phyloP scores from a whole-genome alignment of 2,888 invertebrate species.

The Amphimallon solstitiale region DNA sequence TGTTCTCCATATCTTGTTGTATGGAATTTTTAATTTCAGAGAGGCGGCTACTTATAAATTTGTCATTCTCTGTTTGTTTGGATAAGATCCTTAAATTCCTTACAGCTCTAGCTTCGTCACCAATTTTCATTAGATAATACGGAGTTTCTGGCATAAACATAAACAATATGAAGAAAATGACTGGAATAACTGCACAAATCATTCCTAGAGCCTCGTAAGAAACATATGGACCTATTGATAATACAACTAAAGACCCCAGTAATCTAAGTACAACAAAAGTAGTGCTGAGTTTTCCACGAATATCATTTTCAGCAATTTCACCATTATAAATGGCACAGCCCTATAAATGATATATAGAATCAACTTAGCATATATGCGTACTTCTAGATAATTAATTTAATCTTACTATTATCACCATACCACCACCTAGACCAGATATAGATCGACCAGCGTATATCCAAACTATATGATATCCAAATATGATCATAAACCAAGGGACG shows the following conservation, averaged over 20 bases:
- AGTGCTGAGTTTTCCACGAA: slow-evolving; percentile 61
- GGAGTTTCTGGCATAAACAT: slow-evolving; percentile 64
- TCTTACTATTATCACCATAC: slow-evolving; percentile 63
- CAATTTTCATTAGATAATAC: slow-evolving; percentile 61
- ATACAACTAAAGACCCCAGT: slow-evolving; percentile 59
- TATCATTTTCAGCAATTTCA: too few relatives aligned
- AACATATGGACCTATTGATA: slow-evolving; percentile 59
- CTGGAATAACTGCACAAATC: slow-evolving; percentile 55
- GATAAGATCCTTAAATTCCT: slow-evolving; percentile 53
- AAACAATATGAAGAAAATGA: slow-evolving; percentile 58
- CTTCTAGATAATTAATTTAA: background rate
- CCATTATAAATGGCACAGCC: slow-evolving; percentile 60
- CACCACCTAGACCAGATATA: slow-evolving; percentile 75
- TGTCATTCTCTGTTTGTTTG: slow-evolving; percentile 58
- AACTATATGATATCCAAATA: slow-evolving; percentile 51
- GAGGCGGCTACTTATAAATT: slow-evolving; percentile 58
- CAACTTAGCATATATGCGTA: too few relatives aligned
- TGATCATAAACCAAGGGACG: slow-evolving; percentile 64
- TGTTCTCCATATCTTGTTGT: slow-evolving; percentile 55
- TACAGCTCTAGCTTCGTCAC: slow-evolving; percentile 55
- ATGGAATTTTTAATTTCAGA: slow-evolving; percentile 58
- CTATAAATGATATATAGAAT: slow-evolving; percentile 41
- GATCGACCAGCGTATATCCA: slow-evolving; percentile 72
- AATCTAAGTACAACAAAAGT: slow-evolving; percentile 58
- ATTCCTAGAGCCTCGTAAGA: slow-evolving; percentile 57